Conservation (phyloP, 2,113 vertebrate genomes). For the Nothobranchius furzeri region DNA sequence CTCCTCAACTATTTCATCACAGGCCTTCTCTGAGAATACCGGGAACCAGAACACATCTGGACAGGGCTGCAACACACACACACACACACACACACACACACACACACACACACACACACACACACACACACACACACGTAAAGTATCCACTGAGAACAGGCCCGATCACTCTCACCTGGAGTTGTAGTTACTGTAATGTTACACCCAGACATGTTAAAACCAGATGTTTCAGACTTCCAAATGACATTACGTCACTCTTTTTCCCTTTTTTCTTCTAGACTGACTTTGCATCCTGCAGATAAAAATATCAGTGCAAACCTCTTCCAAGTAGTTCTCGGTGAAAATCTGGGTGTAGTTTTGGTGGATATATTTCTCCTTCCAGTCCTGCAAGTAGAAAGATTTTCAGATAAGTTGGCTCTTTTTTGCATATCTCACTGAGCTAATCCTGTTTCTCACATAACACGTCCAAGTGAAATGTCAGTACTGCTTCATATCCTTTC, state of each 20-base stretch:
- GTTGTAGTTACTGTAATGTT: conserved; percentile 18
- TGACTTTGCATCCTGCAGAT: conserved; percentile 46
- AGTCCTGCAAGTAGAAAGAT: conserved; percentile 82
- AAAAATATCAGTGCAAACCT: conserved; percentile 77
- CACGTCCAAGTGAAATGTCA: conserved; percentile 29
- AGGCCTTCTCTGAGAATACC: conserved; percentile 89
- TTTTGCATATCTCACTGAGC: conserved; percentile 47
- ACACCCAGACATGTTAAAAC: conserved; percentile 37
- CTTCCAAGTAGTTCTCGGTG: conserved; percentile 90
- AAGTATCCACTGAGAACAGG: conserved; percentile 25
- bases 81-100: conserved; percentile 2
- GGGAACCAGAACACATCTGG: conserved; percentile 99
- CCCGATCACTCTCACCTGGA: conserved; percentile 29
- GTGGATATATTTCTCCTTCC: conserved; percentile 97
- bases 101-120: no score
- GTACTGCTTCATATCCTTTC: conserved; percentile 23
- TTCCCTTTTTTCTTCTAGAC: background rate
- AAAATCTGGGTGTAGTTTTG: conserved; percentile 93
- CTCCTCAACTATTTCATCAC: conserved; percentile 94
- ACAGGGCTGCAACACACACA: conserved; percentile 85
- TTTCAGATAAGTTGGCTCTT: conserved; percentile 30
- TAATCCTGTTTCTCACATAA: conserved; percentile 42
- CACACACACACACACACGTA: no score
- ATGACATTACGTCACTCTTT: conserved; percentile 20
- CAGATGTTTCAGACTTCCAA: conserved; percentile 47